Evolutionary conservation across 2,797 vertebrate genomes (phyloP), one percentile per base, ranked within the genome.

Genomic region (Enteromius afrohamiltoni): DNA sequence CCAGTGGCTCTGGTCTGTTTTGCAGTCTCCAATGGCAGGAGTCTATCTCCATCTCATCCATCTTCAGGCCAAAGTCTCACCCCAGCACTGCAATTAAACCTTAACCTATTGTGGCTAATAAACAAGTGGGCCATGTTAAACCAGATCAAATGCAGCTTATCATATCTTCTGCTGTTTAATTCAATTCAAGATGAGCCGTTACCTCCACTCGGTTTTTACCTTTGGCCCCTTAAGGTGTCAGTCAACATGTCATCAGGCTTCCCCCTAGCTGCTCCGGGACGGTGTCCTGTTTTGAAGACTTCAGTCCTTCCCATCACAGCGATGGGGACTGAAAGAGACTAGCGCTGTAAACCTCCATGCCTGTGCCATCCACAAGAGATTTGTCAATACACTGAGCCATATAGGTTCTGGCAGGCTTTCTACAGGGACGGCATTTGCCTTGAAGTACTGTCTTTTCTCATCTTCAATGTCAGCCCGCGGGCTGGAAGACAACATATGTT

Each of bases 401-500:
- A 97, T 95, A 96, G 95, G 94, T 95, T 93, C 92, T 97, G 97
- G 96, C 97, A 98, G 96, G 93, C 93, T 95, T 96, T 96, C 97
- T 97, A 95, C 93, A 92, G 97, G 97, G 97, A 98, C 95, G 95
- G 95, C 95, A 96, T 96, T 97, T 97, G 95, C 97, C 97, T 98
- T 97, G 96, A 98, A 98, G 97, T 97, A 94, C 93, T 93, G 95
- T 97, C 96, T 97, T 97, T 96, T 96, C 96, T 97, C 96, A 97
- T 97, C 97, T 97, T 97, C 96, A 96, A 93, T 97, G 96, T 97
- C 97, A 98, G 97, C 97, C 97, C 94, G 90, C 95, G 94, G 97
- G 97, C 96, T 97, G 94, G 93, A 94, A 96, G 95, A 95, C 95
- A 98, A 97, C 97, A 98, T 98, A 97, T 98, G 97, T 97, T 98